Evolutionary conservation across 2,888 invertebrate species (phyloP).

Genomic region (Iphiclides podalirius): DNA sequence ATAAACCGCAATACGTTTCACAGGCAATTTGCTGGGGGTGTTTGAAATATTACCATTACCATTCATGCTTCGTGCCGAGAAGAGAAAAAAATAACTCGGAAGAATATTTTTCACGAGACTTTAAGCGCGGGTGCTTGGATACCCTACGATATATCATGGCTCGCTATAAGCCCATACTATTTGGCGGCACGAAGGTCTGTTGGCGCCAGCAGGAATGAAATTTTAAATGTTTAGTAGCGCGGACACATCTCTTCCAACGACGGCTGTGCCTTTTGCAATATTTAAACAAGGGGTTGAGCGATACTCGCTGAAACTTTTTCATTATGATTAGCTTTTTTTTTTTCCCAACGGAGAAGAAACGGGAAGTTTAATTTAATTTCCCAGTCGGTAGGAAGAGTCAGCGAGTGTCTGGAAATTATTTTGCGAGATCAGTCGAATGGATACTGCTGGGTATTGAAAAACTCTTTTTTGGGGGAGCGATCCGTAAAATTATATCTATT

Average conservation of each 20-base stretch:
- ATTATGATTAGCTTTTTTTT: conserved; percentile 15
- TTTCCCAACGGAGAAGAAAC: conserved; percentile 7
- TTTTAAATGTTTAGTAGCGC: conserved; percentile 67
- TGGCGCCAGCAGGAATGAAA: conserved; percentile 64
- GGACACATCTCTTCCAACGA: background rate
- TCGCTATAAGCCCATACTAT: conserved; percentile 40
- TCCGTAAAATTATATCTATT: conserved; percentile 13
- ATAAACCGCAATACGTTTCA: background rate
- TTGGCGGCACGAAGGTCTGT: conserved; percentile 38
- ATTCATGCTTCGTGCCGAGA: conserved; percentile 33
- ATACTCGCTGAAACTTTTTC: conserved; percentile 14
- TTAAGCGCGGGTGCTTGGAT: conserved; percentile 54
- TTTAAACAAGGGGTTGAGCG: conserved; percentile 27
- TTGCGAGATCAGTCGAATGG: conserved; percentile 21
- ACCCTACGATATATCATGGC: conserved; percentile 65
- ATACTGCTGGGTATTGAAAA: conserved; percentile 16
- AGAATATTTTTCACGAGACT: conserved; percentile 74
- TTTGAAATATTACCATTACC: conserved; percentile 63
- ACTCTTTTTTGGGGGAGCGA: conserved; percentile 15
- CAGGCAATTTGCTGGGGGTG: conserved; percentile 29
- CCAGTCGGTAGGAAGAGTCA: conserved; percentile 8
- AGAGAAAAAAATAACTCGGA: conserved; percentile 57
- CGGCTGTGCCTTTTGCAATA: conserved; percentile 25
- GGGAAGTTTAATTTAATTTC: conserved; percentile 21
- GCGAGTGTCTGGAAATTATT: conserved; percentile 15